Conservation (phyloP, 2,113 vertebrate genomes). For the Odocoileus virginianus region DNA sequence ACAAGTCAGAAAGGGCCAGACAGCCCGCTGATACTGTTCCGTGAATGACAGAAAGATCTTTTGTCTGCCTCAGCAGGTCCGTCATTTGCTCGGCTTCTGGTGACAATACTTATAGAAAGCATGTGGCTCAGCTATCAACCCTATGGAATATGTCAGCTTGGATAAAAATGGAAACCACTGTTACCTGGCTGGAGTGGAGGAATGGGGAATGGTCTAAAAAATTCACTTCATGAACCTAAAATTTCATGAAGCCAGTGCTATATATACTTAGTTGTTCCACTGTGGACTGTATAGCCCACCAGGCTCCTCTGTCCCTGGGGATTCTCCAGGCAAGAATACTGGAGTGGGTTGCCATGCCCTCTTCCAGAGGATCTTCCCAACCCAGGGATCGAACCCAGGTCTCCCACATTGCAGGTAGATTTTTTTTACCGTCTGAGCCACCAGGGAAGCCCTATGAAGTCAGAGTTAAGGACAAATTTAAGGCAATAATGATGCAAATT, state of each 20-base stretch:
- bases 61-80: neutral
- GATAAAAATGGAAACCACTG: neutral
- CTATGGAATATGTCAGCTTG: neutral
- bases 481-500: neutral
- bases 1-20: neutral
- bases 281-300: rapidly evolving
- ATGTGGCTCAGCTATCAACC: neutral
- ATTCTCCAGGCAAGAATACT: neutral
- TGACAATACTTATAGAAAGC: neutral
- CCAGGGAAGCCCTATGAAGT: neutral
- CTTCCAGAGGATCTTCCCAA: neutral
- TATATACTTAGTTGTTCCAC: neutral
- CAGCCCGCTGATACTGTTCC: neutral
- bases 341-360: neutral
- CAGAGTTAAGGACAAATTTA: neutral
- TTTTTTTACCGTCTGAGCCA: neutral
- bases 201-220: constrained; percentile 9
- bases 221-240: neutral
- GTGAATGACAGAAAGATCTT: neutral
- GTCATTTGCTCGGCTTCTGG: neutral
- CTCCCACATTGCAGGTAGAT: neutral
- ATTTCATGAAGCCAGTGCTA: neutral
- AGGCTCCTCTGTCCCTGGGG: neutral
- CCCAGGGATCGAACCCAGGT: neutral
- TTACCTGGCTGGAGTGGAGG: neutral